Conservation (phyloP, 92 coral and sea anemone species). For the Blastomussa wellsi region DNA sequence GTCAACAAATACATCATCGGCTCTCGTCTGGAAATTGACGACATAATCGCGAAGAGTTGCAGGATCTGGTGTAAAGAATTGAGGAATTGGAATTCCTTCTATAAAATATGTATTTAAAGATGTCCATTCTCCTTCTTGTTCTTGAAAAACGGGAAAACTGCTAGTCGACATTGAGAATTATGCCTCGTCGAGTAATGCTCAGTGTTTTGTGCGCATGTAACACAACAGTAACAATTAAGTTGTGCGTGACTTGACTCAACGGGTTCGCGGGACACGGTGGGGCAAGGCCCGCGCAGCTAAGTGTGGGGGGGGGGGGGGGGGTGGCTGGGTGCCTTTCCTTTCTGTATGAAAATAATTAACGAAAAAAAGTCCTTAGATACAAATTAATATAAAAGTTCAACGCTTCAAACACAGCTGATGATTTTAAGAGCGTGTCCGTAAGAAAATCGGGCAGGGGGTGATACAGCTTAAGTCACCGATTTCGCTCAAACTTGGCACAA, state of each 20-base stretch:
- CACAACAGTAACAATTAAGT: neutral
- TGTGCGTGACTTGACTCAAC: neutral
- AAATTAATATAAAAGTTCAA: no score
- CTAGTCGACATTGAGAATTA: neutral
- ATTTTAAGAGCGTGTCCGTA: no score
- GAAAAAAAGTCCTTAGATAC: no score
- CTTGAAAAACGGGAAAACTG: slow-evolving; percentile 24
- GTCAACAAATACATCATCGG: slow-evolving; percentile 30
- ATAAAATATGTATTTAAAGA: slow-evolving; percentile 5
- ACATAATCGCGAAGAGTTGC: slow-evolving; percentile 12
- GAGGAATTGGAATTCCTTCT: slow-evolving; percentile 15
- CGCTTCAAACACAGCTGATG: no score
- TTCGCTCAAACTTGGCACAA: no score
- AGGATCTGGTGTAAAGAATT: slow-evolving; percentile 16
- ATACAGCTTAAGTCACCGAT: no score
- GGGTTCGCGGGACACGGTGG: no score
- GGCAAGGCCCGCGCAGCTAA: no score
- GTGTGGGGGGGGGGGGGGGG: no score
- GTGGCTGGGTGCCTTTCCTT: no score
- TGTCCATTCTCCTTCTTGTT: slow-evolving; percentile 36
- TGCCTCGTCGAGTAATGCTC: neutral
- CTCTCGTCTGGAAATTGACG: slow-evolving; percentile 35
- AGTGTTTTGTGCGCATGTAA: neutral
- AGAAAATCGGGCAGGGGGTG: no score
- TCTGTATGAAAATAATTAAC: no score